Evolutionary conservation across 1,140 invertebrate species (phyloP).

Genomic region (Apocrypta bakeri): DNA sequence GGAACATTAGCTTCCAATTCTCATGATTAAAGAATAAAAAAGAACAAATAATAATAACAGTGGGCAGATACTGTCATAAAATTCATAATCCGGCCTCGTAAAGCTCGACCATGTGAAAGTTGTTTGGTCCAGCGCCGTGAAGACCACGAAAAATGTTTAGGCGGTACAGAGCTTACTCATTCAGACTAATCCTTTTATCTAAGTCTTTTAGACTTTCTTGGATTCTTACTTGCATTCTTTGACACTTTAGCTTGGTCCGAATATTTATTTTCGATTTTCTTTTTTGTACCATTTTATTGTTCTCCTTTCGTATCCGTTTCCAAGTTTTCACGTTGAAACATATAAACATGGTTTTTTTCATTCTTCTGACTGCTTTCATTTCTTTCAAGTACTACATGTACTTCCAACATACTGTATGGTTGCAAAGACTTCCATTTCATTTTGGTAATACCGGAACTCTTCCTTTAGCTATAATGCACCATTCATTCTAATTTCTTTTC

Average conservation of each 20-base stretch:
- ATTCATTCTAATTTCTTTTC: not conserved
- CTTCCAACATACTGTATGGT: too few relatives aligned
- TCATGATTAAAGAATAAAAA: not conserved
- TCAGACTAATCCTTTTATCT: not conserved
- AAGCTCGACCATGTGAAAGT: not conserved
- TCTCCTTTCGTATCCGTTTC: too few relatives aligned
- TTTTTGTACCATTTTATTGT: not conserved
- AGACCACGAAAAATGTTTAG: not conserved
- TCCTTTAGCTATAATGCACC: not conserved
- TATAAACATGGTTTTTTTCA: too few relatives aligned
- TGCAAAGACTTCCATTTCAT: too few relatives aligned
- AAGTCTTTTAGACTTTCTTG: not conserved
- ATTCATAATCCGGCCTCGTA: constrained; percentile 23
- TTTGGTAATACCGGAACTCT: not conserved
- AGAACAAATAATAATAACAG: constrained; percentile 21
- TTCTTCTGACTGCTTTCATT: too few relatives aligned
- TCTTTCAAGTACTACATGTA: too few relatives aligned
- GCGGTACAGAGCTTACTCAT: not conserved
- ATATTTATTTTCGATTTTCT: not conserved
- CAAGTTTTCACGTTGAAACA: too few relatives aligned
- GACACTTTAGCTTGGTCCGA: not conserved
- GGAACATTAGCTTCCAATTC: constrained; percentile 4
- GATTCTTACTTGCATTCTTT: not conserved
- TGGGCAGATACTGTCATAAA: constrained; percentile 10
- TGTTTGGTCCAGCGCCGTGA: not conserved